Evolutionary conservation across 1,140 invertebrate genomes (phyloP).

Genomic region (Heliconius melpomene): DNA sequence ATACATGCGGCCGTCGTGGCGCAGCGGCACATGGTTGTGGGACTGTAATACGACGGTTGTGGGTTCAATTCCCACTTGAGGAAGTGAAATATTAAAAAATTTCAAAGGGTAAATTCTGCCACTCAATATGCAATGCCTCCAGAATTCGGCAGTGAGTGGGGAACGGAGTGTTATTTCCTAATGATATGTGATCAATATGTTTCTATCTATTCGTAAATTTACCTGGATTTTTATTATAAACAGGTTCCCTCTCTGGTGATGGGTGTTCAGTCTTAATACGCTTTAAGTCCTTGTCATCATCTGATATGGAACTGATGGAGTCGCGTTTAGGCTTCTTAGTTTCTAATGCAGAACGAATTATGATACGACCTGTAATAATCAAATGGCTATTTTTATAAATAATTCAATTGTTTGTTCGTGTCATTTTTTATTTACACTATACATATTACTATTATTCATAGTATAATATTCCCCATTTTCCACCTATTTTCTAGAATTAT

Average conservation of each 20-base stretch:
- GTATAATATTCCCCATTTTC: neutral
- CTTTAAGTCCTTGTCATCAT: constrained; percentile 55
- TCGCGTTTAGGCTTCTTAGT: constrained; percentile 68
- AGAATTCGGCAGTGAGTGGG: too few relatives aligned
- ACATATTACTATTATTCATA: too few relatives aligned
- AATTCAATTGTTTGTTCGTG: neutral
- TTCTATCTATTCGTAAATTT: constrained; percentile 1
- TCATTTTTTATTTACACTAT: neutral
- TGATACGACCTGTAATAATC: constrained; percentile 62
- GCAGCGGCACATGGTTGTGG: too few relatives aligned
- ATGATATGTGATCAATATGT: neutral
- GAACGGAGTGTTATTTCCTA: too few relatives aligned
- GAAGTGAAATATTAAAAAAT: too few relatives aligned
- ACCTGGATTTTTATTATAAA: constrained; percentile 60
- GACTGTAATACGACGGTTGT: too few relatives aligned
- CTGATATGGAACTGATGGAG: constrained; percentile 76
- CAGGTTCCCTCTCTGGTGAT: constrained; percentile 61
- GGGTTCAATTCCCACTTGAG: too few relatives aligned
- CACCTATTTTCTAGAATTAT: neutral
- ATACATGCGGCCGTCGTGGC: too few relatives aligned
- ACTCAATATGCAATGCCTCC: too few relatives aligned
- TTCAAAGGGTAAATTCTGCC: too few relatives aligned
- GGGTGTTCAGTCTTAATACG: constrained; percentile 65
- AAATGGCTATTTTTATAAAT: too few relatives aligned
- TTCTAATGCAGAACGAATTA: constrained; percentile 71